Conservation (phyloP, 2,888 invertebrate species). For the Hemistola chrysoprasaria region DNA sequence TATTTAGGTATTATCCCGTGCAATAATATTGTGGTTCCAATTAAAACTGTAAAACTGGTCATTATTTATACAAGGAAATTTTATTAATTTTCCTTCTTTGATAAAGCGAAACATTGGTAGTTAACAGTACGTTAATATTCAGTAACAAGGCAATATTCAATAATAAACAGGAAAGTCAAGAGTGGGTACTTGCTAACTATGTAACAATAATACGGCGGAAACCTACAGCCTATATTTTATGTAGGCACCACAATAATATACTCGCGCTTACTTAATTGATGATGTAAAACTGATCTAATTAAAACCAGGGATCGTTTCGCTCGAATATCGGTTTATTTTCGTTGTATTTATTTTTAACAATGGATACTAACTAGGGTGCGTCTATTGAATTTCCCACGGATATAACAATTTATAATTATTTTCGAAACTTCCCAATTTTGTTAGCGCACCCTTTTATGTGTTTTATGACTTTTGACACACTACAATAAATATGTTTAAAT, state of each 20-base stretch:
- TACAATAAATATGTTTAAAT: no score
- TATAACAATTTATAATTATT: constrained; percentile 19
- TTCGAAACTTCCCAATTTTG: constrained; percentile 4
- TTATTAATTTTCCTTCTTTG: constrained; percentile 2
- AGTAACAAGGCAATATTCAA: no score
- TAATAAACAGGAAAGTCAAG: background rate
- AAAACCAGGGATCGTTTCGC: constrained; percentile 35
- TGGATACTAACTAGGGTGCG: constrained; percentile 23
- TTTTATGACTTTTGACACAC: no score
- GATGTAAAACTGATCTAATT: constrained; percentile 55
- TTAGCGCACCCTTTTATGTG: constrained; percentile 3
- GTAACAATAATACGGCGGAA: no score
- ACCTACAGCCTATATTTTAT: no score
- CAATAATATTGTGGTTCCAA: constrained; percentile 24
- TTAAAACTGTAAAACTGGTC: constrained; percentile 14
- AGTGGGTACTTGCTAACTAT: no score
- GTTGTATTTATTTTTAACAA: constrained; percentile 37
- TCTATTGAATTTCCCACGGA: constrained; percentile 26
- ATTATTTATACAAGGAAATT: constrained; percentile 28
- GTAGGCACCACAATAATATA: no score
- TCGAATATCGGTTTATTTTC: constrained; percentile 27
- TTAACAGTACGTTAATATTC: no score
- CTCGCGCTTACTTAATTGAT: no score
- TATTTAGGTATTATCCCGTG: no score
- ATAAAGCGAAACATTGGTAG: no score